Conservation (phyloP, 2,113 vertebrate genomes). For the Sorex araneus region DNA sequence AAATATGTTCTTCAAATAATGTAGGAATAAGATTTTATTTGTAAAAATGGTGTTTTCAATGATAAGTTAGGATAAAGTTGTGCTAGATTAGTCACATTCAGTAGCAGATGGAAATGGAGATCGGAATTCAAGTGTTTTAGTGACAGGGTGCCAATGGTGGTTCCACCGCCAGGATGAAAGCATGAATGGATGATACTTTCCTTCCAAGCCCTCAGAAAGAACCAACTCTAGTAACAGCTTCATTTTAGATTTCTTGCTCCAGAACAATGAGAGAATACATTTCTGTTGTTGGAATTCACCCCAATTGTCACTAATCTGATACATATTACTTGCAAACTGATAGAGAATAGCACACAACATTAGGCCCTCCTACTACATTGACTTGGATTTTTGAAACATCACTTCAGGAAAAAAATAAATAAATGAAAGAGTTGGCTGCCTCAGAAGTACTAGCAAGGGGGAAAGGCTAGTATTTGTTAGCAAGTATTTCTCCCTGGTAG, state of each 20-base stretch:
- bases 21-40: neutral
- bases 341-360: neutral
- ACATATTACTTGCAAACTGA: neutral
- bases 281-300: neutral
- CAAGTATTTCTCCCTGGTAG: slow-evolving; percentile 75
- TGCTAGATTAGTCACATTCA: neutral
- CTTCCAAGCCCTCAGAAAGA: neutral
- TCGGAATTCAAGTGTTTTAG: neutral
- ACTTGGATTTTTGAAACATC: neutral
- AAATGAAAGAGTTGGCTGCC: neutral
- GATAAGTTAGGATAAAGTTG: neutral
- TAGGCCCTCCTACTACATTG: neutral
- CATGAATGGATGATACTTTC: too few species aligned
- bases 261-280: neutral
- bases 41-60: neutral
- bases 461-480: slow-evolving; percentile 74
- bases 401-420: slow-evolving; percentile 50
- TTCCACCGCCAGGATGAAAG: neutral
- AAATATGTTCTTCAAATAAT: neutral
- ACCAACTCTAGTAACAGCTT: neutral
- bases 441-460: slow-evolving; percentile 65
- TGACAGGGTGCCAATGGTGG: neutral
- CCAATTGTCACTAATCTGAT: neutral
- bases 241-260: neutral
- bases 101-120: neutral